Base-by-base conservation (phyloP, 2,797 vertebrate species). In the Falco biarmicus region DNA sequence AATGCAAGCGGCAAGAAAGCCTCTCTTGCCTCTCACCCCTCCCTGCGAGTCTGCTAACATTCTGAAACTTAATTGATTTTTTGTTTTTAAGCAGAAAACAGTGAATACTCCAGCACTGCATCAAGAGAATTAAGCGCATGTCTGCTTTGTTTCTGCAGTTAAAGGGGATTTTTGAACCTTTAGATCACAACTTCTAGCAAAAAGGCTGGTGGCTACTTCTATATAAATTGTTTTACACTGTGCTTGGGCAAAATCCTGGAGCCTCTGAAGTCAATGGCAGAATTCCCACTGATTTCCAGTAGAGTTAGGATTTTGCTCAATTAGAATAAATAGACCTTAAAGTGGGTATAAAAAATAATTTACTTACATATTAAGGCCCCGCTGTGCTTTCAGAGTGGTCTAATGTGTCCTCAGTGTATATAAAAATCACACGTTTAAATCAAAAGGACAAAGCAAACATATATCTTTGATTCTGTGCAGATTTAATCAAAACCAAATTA, bases 331-430 rank as follows among this genome's bases (percentile, higher is more conserved):
- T 87, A 94, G 84, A 91, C 54, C 47, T 95, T 96, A 96, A 96
- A 93, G 87, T 92, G 84, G 71, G 63, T 88, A 89, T 97, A 96
- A 92, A 96, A 96, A 87, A 93, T 93, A 93, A 93, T 94, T 96
- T 96, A 84, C 82, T 94, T 79, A 43, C 73, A 73, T 78, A 88
- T 87, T 95, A 97, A 92, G 87, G 65, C 69, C 73, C 61, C 89
- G 88, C 66, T 89, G 89, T 79, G 79, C 48, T 84, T 94, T 71
- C 93, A 76, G 39, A 94, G 65, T 32, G n/a, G 81, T 73, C 84
- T 93, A 86, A 93, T 91, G 18, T 47, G 59, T 87, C 93, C 87
- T 96, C 34, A 15, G 92, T 86, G 84, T 86, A 91, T 81, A 94
- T 84, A 91, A 95, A 95, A 96, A 92, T 96, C 82, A 89, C 95